These are phyloP conservation scores for Harpagoxenus sublaevis DNA, from an alignment of 2,888 invertebrate species.

Conservation along the genomic window DNA sequence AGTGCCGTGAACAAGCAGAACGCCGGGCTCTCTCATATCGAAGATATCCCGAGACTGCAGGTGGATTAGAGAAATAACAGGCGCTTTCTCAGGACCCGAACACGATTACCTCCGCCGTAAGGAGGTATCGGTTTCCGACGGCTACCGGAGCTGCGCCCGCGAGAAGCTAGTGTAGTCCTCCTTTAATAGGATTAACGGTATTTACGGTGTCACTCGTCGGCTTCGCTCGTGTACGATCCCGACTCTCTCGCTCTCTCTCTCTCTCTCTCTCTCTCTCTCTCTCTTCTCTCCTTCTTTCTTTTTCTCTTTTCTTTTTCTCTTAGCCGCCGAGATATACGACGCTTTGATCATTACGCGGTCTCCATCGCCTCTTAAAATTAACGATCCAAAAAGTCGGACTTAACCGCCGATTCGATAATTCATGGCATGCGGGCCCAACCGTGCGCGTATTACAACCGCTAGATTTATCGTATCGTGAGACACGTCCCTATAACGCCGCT, in stretches of 20 bases:
- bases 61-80: constrained; percentile 72
- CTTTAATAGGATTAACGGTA: constrained; percentile 76
- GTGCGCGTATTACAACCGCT: constrained; percentile 26
- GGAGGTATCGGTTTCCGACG: constrained; percentile 70
- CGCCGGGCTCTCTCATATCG: constrained; percentile 61
- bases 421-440: constrained; percentile 39
- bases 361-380: constrained; percentile 70
- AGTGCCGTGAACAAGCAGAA: constrained; percentile 55
- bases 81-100: constrained; percentile 63
- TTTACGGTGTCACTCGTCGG: constrained; percentile 72
- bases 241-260: not conserved
- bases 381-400: constrained; percentile 71
- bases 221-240: constrained; percentile 57
- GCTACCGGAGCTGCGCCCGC: constrained; percentile 68
- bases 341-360: constrained; percentile 65
- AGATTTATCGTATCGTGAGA: constrained; percentile 37
- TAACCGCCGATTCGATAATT: constrained; percentile 69
- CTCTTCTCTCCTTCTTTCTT: no score
- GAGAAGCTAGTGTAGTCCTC: constrained; percentile 67
- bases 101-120: constrained; percentile 61
- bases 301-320: not conserved
- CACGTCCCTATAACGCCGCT: not conserved
- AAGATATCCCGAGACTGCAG: constrained; percentile 63
- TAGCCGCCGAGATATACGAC: constrained; percentile 68
- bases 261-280: not conserved